Percentiles rank a stretch among this genome's conserved stretches.
Evolutionary conservation across 2,888 invertebrate genomes (phyloP).

Genomic region (Leucania comma): DNA sequence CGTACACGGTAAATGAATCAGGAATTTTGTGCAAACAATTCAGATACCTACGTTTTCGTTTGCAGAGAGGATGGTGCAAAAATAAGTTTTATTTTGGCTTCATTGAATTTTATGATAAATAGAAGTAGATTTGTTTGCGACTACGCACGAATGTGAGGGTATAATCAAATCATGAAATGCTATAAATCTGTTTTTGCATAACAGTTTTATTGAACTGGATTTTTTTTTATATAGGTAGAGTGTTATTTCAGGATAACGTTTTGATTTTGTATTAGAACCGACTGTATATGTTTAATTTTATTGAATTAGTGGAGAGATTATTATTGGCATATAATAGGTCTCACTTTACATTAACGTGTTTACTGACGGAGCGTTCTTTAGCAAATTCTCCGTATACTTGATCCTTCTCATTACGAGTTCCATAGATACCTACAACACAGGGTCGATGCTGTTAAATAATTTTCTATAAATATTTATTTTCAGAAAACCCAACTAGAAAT

Average conservation of each 20-base stretch:
- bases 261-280: background rate
- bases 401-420: slow-evolving; percentile 23
- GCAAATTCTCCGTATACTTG: slow-evolving; percentile 30
- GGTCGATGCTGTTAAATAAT: slow-evolving; percentile 3
- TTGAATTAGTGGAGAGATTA: background rate
- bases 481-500: background rate
- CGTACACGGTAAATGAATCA: slow-evolving; percentile 52
- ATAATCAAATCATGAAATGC: slow-evolving; percentile 47
- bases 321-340: background rate
- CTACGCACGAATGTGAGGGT: slow-evolving; percentile 32
- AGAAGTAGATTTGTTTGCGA: slow-evolving; percentile 52
- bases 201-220: slow-evolving; percentile 25
- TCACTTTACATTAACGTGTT: slow-evolving; percentile 3
- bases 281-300: background rate
- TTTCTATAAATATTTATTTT: background rate
- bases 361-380: slow-evolving; percentile 10
- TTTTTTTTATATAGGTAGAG: background rate
- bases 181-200: slow-evolving; percentile 40
- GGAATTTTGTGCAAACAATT: slow-evolving; percentile 54
- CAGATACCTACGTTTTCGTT: slow-evolving; percentile 44
- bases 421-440: background rate
- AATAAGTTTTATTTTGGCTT: slow-evolving; percentile 57
- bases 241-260: background rate
- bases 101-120: slow-evolving; percentile 55
- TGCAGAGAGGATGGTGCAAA: slow-evolving; percentile 44